Base-by-base conservation (phyloP, 2,888 invertebrate genomes). In the Camponotus fellah region DNA sequence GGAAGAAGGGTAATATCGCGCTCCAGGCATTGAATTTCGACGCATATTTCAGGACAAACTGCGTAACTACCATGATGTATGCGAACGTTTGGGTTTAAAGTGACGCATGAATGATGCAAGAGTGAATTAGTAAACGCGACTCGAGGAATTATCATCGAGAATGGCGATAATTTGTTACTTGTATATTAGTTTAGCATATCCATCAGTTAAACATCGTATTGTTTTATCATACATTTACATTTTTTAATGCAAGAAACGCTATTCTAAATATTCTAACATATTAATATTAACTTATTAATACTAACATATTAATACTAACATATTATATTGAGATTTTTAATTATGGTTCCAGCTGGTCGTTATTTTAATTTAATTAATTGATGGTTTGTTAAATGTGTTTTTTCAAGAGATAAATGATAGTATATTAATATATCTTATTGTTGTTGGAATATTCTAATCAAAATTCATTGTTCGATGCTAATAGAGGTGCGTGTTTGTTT, bases 11-110 rank as follows among this genome's bases (percentile, higher is more conserved):
- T n/a, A 69, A 62, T 58, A 49, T 53, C 40, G 21, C 37, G 10
- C 43, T 34, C 21, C 32, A n/a, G 17, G 12, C 21, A 56, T 40
- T 77, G 64, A 40, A 75, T 82, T 85, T 77, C 84, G 76, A 77
- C 77, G 65, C 58, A 46, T 83, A 71, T 85, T 76, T 85, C 82
- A 85, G 82, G 71, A 65, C 83, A 43, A 85, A 75, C 58, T 43
- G 32, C 72, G 85, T 83, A 71, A 83, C 21, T 10, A 21, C 17
- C 37, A 46, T 26, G 17, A 60, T 53, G 62, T 60, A 81, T 32
- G 62, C 56, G 12, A 74, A 64, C 32, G 21, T 60, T 34, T 71
- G 12, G 14, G 37, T n/a, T 26, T 66, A 43, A 77, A 69, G 6
- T 21, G 32, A 68, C 3, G 37, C n/a, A 32, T 43, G 14, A 14